These are phyloP conservation scores for Eulemur rubriventer DNA, from an alignment of 2,797 vertebrate species.

Conservation along the genomic window DNA sequence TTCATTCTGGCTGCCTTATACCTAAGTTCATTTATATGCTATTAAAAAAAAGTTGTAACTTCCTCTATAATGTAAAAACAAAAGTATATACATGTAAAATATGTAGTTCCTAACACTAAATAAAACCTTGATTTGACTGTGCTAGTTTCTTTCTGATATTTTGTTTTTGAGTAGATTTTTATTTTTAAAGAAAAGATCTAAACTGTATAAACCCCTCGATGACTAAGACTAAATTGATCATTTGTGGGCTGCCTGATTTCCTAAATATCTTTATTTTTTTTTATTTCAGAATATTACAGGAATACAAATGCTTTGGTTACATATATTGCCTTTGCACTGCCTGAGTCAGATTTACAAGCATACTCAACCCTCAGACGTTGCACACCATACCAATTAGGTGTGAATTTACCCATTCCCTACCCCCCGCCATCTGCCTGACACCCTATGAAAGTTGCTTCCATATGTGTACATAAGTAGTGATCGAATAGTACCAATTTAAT, in stretches of 20 bases:
- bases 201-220: background rate
- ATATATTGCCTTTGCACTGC: too few species aligned
- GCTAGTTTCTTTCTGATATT: background rate
- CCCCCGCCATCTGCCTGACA: too few species aligned
- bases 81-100: background rate
- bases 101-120: background rate
- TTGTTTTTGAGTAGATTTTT: background rate
- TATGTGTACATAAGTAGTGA: too few species aligned
- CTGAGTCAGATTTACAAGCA: too few species aligned
- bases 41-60: background rate
- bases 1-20: background rate
- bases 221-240: background rate
- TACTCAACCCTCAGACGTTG: too few species aligned
- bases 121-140: background rate
- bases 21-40: background rate
- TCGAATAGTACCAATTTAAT: too few species aligned
- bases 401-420: too few species aligned
- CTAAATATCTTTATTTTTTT: background rate
- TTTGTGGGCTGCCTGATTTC: background rate
- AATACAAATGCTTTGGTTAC: too few species aligned
- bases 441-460: too few species aligned
- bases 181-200: background rate
- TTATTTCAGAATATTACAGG: too few species aligned
- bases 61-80: slow-evolving; percentile 27
- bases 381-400: too few species aligned